Base-by-base conservation (phyloP, 2,113 vertebrate genomes). In the Mungos mungo region DNA sequence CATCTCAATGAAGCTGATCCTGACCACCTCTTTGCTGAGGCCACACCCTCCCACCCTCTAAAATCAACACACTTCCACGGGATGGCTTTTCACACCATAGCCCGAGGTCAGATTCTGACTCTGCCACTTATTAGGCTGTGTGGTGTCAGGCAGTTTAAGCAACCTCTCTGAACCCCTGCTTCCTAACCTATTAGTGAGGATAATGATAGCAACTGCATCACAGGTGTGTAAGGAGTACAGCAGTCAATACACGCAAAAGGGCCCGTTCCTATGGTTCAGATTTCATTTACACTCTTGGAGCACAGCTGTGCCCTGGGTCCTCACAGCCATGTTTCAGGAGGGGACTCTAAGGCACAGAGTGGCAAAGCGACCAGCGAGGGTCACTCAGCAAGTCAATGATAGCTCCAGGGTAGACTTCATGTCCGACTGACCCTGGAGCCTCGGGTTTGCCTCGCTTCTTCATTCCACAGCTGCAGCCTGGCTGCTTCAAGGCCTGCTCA, bases 321-420 rank as follows among this genome's bases (percentile, higher is more conserved):
- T 80, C 74, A 21, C 6, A n/a, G 50, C 33, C 74, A 0, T 11
- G 7, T 74, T 63, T 68, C 29, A 9, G 72, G 47, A 14, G 38
- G 74, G 35, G 35, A 69, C 71, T 3, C 47, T 19, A 47, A 80
- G n/a, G 41, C 69, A 33, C 35, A 19, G n/a, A 29, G 11, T 21
- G 35, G 86, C 7, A 74, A 21, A 65, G 25, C 25, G 45, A 45
- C 12, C 15, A 31, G n/a, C 29, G 2, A 83, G 27, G 38, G 38
- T 66, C 38, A 25, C 52, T 29, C 1, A 1, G 74, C 0, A 0
- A 16, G 33, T 7, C 0, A 9, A 16, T 2, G 7, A 25, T 0
- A 66, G 71, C 63, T 66, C 68, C 79, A 35, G 23, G 41, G 57
- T 27, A 14, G 16, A 25, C 50, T 10, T 3, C 5, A 0, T n/a